Evolutionary conservation across 1,140 invertebrate genomes (phyloP), one percentile per base, ranked within the genome.

Genomic region (Drosophila orena): DNA sequence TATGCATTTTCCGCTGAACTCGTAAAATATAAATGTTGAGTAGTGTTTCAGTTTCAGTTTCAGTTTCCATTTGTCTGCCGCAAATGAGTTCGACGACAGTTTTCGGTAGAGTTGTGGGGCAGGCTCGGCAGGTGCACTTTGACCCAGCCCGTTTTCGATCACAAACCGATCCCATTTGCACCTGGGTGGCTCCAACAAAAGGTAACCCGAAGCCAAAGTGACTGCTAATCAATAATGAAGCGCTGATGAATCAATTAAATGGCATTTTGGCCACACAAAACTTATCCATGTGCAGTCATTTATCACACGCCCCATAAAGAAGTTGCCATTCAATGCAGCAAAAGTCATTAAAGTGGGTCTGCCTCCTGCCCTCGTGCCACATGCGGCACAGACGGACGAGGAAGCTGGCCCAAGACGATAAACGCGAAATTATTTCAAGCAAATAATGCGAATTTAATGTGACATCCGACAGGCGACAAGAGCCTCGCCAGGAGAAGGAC

Each of bases 381-480:
- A 30, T 30, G 27, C 7, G 7, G 7, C 27, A 8, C 30, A 17
- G 1, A 10, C 37, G 42, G 34, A 30, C 20, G 42, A 24, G 42
- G 50, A 42, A 46, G 61, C 52, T 61, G 70, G 69, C 49, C 34
- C 15, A 47, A 38, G 47, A 57, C 50, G 84, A 84, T 89, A 79
- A 84, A 70, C 61, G 64, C 60, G 58, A 84, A 83, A 89, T 83
- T 84, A 83, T 89, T 88, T 89, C 79, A 88, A 77, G 71, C 83
- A 88, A 89, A 89, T 89, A 88, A 88, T 79, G 76, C 60, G 77
- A 83, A 71, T 84, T 89, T 88, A 88, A 88, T 88, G 76, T 84
- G 83, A 89, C 84, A 84, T 77, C 71, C 79, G 83, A 88, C 83
- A 76, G 70, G 65, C 74, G 81, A 85, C 81, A 85, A 75, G 60